phyloP scores from a whole-genome alignment of 2,113 vertebrate species.

The Sinocyclocheilus grahami region DNA sequence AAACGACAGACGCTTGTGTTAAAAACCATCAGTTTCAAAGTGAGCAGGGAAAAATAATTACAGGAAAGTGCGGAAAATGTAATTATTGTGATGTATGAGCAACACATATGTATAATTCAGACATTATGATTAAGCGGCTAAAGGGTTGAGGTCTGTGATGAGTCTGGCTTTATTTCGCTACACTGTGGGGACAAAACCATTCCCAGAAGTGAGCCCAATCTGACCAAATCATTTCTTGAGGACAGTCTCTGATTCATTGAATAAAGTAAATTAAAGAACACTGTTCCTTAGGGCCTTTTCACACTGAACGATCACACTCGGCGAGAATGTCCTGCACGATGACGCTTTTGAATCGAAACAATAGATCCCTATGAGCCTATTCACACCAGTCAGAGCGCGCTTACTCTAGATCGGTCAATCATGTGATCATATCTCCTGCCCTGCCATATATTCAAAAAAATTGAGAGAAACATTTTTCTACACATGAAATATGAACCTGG shows the following conservation, averaged over 20 bases:
- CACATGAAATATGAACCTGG: too few species aligned
- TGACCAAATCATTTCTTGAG: background rate
- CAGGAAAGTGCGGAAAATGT: background rate
- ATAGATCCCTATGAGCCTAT: too few species aligned
- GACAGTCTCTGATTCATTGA: background rate
- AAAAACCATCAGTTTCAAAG: background rate
- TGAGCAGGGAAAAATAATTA: background rate
- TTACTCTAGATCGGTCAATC: too few species aligned
- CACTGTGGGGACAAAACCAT: background rate
- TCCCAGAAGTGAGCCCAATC: background rate
- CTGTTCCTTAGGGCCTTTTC: too few species aligned
- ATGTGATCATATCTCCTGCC: too few species aligned
- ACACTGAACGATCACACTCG: too few species aligned
- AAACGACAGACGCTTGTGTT: background rate
- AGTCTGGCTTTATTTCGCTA: background rate
- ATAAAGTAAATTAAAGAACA: background rate
- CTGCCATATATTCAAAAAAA: too few species aligned
- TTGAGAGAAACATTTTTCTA: too few species aligned
- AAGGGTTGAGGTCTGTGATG: background rate
- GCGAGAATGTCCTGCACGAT: too few species aligned
- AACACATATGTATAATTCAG: background rate
- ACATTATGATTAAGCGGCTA: background rate
- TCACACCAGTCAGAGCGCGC: too few species aligned
- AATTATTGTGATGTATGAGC: slow-evolving; percentile 2
- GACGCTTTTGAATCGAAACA: too few species aligned